phyloP scores from a whole-genome alignment of 2,888 invertebrate species.

The Nomada goodeniana region DNA sequence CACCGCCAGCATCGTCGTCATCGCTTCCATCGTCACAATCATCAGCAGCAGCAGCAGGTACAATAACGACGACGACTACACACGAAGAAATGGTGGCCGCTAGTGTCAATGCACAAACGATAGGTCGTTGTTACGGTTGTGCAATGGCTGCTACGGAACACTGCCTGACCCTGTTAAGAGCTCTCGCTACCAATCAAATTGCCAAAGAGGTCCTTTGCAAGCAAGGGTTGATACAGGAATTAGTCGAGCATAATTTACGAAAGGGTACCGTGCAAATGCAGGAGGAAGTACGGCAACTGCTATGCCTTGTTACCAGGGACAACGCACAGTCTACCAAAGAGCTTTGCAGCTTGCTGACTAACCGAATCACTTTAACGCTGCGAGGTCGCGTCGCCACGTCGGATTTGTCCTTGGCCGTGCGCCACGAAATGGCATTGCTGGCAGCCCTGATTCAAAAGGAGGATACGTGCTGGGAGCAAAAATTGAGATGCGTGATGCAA shows the following conservation, averaged over 20 bases:
- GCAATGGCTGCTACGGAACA: slow-evolving; percentile 97
- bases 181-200: slow-evolving; percentile 92
- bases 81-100: slow-evolving; percentile 21
- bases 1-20: not conserved
- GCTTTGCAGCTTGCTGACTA: slow-evolving; percentile 92
- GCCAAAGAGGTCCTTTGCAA: slow-evolving; percentile 91
- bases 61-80: not conserved
- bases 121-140: slow-evolving; percentile 93
- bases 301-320: slow-evolving; percentile 95
- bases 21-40: not conserved
- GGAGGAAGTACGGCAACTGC: slow-evolving; percentile 94
- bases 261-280: slow-evolving; percentile 93
- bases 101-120: slow-evolving; percentile 26
- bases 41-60: not conserved
- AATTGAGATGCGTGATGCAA: slow-evolving; percentile 94
- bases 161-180: slow-evolving; percentile 95
- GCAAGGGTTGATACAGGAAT: slow-evolving; percentile 94
- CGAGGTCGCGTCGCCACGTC: slow-evolving; percentile 91
- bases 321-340: slow-evolving; percentile 93
- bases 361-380: slow-evolving; percentile 92
- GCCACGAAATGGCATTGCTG: slow-evolving; percentile 95
- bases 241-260: slow-evolving; percentile 95
- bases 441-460: slow-evolving; percentile 96
- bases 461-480: slow-evolving; percentile 97
- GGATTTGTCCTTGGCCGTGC: slow-evolving; percentile 90